phyloP scores from a whole-genome alignment of 2,888 invertebrate species.

The Loripinus fragilis region DNA sequence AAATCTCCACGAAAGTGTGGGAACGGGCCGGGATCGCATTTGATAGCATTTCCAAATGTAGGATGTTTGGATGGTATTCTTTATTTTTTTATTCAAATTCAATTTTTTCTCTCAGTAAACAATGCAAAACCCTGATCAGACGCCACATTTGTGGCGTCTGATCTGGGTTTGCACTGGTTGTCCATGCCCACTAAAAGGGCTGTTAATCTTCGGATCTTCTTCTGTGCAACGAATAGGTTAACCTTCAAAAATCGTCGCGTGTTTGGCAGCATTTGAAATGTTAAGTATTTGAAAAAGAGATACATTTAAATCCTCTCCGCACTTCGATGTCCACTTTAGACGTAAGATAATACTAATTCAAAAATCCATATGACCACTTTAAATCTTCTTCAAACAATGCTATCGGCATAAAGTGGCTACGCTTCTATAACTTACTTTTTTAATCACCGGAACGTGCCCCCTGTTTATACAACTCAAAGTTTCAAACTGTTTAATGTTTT shows the following conservation, averaged over 20 bases:
- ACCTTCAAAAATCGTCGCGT: background rate
- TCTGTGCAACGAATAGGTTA: no score
- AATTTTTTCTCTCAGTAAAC: no score
- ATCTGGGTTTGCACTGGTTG: no score
- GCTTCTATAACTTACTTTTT: background rate
- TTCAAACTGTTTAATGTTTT: background rate
- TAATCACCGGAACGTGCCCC: background rate
- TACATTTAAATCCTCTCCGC: conserved; percentile 2
- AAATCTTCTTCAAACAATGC: background rate
- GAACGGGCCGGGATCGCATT: no score
- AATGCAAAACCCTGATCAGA: no score
- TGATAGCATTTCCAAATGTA: no score
- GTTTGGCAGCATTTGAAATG: background rate
- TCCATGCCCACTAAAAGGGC: no score
- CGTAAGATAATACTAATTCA: background rate
- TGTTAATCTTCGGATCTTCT: no score
- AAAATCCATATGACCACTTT: background rate
- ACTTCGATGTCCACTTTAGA: background rate
- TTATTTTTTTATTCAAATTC: no score
- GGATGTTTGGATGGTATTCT: no score
- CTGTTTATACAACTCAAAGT: background rate
- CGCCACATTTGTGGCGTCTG: no score
- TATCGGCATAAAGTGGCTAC: background rate
- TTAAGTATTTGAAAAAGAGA: background rate
- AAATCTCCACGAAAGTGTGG: no score